phyloP scores from a whole-genome alignment of 2,797 vertebrate species.

The Hafferia zeledoni region DNA sequence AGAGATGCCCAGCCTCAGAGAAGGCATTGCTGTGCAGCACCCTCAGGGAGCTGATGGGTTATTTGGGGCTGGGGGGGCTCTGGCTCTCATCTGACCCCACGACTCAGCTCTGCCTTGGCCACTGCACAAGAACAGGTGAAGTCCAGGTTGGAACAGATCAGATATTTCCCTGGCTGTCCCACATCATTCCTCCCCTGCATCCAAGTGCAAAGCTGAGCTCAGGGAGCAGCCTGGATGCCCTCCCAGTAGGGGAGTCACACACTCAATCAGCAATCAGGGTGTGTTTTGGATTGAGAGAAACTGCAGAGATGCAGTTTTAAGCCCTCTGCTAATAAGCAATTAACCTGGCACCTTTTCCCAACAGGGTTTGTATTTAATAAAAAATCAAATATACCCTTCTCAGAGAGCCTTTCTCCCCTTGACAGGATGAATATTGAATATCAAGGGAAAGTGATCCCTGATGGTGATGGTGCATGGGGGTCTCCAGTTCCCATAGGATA shows the following conservation, averaged over 20 bases:
- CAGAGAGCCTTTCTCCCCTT: background rate
- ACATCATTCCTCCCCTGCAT: fast-evolving
- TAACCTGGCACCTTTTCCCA: background rate
- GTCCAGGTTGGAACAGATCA: fast-evolving
- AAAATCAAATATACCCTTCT: background rate
- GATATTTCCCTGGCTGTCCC: background rate
- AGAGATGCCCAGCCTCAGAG: background rate
- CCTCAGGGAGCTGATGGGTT: fast-evolving
- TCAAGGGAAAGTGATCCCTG: background rate
- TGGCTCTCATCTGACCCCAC: background rate
- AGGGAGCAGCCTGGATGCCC: background rate
- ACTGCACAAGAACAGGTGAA: fast-evolving
- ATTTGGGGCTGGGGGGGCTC: background rate
- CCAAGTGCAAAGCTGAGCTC: background rate
- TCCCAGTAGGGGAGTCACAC: background rate
- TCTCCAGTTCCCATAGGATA: background rate
- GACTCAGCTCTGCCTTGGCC: background rate
- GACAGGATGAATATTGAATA: background rate
- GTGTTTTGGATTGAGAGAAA: background rate
- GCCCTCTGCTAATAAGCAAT: background rate
- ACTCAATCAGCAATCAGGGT: background rate
- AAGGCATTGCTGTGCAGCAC: background rate
- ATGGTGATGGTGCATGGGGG: background rate
- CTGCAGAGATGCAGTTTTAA: background rate
- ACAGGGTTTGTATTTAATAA: background rate